A percentile compares a stretch with the other conserved stretches of the same genome.
Conservation (phyloP, 2,113 vertebrate genomes). For the Apodemus sylvaticus region DNA sequence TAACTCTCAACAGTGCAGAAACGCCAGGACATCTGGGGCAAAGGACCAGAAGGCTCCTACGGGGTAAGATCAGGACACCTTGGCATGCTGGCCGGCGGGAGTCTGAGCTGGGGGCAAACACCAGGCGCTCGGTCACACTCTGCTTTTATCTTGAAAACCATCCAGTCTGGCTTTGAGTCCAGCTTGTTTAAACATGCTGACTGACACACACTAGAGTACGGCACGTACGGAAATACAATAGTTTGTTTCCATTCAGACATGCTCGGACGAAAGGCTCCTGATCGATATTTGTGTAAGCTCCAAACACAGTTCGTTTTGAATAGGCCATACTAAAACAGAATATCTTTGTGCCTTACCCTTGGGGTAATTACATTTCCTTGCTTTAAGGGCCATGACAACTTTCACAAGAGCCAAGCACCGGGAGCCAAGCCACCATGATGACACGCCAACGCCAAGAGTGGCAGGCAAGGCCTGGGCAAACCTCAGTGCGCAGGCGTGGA, state of each 20-base stretch:
- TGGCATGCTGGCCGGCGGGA: slow-evolving; percentile 18
- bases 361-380: background rate
- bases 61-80: background rate
- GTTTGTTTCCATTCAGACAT: slow-evolving; percentile 1
- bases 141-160: slow-evolving; percentile 56
- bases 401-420: background rate
- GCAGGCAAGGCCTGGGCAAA: background rate
- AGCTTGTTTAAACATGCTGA: slow-evolving; percentile 64
- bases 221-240: background rate
- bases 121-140: slow-evolving; percentile 25
- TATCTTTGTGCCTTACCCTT: background rate
- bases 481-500: background rate
- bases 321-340: background rate
- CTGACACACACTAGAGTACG: background rate
- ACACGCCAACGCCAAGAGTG: slow-evolving; percentile 33
- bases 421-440: slow-evolving; percentile 3
- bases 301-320: background rate
- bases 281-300: background rate
- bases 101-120: slow-evolving; percentile 12
- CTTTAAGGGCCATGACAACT: slow-evolving; percentile 36
- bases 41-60: slow-evolving; percentile 34
- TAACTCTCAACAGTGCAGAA: background rate
- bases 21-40: slow-evolving; percentile 19
- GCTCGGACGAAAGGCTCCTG: background rate
- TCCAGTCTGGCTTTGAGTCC: background rate